Base-by-base conservation (phyloP, 2,113 vertebrate species). In the Porphyrio hochstetteri region DNA sequence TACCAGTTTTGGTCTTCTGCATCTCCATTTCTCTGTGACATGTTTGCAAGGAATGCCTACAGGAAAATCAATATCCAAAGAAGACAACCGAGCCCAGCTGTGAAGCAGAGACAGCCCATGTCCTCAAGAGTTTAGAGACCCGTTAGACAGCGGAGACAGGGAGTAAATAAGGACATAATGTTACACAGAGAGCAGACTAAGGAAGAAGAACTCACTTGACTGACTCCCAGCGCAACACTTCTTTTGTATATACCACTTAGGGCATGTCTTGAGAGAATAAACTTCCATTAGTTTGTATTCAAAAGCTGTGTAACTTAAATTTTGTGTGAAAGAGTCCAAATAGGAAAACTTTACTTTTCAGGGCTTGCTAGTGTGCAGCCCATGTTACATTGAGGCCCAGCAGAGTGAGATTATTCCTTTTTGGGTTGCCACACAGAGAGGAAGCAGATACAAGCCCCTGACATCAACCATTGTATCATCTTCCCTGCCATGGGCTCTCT, bases 41-140 rank as follows among this genome's bases (percentile, higher is more conserved):
- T 52, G 9, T 56, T 86, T 75, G 56, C 64, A 92, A 33, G 23
- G 1, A 77, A 77, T 74, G 36, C 24, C 84, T 93, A 29, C 17
- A 72, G 50, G 56, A 93, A 90, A 92, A 92, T 84, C 72, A 64
- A 88, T 86, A 92, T 52, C 60, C 19, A 50, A 91, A 86, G 64
- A 70, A 93, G 88, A 65, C 50, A 90, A 46, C 25, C 1, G 6
- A 88, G 9, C 36, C 90, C 24, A 77, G 15, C 25, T 61, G 5
- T 80, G 79, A 80, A 61, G 53, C 38, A 82, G 64, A 81, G 59
- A 59, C 15, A 59, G n/a, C 4, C 27, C 5, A 35, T 64, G 42
- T 74, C 52, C 60, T 92, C 83, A 86, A 42, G 63, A 74, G 24
- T 70, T 77, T 60, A 68, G 35, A 57, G 29, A 68, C 33, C 53